Base-by-base conservation (phyloP, 2,888 invertebrate species). In the Caenorhabditis panamensis region DNA sequence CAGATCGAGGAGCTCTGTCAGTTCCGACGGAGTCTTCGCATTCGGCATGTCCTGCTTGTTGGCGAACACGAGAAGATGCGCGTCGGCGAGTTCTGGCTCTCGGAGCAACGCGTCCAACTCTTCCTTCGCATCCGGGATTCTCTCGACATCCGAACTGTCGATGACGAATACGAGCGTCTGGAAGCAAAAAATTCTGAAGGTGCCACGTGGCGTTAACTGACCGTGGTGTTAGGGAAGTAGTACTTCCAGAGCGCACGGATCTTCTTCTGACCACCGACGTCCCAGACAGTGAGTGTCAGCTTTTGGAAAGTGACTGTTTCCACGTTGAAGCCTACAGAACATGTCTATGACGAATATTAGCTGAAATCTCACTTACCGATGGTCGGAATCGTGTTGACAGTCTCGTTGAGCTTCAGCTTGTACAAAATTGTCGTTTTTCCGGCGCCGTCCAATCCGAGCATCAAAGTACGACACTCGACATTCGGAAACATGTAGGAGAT, bases 281-380 rank as follows among this genome's bases (percentile, higher is more conserved):
- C 98, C 98, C 98, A 98, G 13, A 98, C 97, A 24, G 97, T 98
- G 91, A 98, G 98, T 91, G 95, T 95, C 91, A 98, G 97, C 92
- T 98, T 98, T 93, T 97, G 97, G 93, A 98, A 98, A 91, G 98
- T 97, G 6, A 98, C 97, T 2, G 97, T 98, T 92, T 98, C 98
- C 31, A 98, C 98, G 92, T 98, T 98, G 92, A 98, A 98, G 8
- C 97, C 97, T 94, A 88, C 16, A 90, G 51, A 54, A 24, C 26
- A 2, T 11, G 6, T 26, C 13, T 22, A 24, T 22, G n/a, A n/a
- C n/a, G n/a, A n/a, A n/a, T 3, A n/a, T 28, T n/a, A 26, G 1
- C 54, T 26, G 54, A n/a, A 24, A 1, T 1, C 3, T 54, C 28
- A 67, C 61, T 41, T 37, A 82, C 82, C 82, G 54, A 82, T 80